Conservation (phyloP, 1,140 invertebrate species). For the Habropoda laboriosa region DNA sequence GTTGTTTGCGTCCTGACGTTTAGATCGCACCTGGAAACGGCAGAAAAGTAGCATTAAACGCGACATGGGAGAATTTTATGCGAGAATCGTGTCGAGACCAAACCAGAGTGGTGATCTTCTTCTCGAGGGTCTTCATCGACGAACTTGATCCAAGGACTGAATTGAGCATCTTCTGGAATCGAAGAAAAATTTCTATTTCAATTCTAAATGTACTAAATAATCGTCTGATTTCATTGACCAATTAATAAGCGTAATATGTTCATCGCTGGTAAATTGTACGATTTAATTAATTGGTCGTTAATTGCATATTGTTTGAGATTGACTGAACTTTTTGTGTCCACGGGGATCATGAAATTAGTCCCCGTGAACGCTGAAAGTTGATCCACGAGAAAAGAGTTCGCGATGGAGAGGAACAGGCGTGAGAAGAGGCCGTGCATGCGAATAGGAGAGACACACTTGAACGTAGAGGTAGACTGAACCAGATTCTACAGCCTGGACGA, state of each 20-base stretch:
- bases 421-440: background rate
- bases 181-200: too few species aligned
- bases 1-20: background rate
- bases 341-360: background rate
- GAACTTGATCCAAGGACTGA: slow-evolving; percentile 10
- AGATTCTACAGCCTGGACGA: slow-evolving; percentile 46
- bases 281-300: background rate
- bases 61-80: background rate
- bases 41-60: slow-evolving; percentile 39
- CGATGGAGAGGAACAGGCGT: background rate
- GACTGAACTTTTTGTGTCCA: background rate
- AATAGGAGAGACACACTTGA: slow-evolving; percentile 30
- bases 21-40: slow-evolving; percentile 24
- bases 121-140: slow-evolving; percentile 16
- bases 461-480: slow-evolving; percentile 68
- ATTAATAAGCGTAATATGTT: background rate
- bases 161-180: background rate
- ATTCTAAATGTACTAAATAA: too few species aligned
- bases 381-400: background rate
- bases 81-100: background rate
- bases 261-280: too few species aligned
- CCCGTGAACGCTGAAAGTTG: background rate
- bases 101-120: slow-evolving; percentile 31
- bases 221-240: background rate
- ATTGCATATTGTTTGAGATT: background rate